phyloP scores from a whole-genome alignment of 37 sponge, comb jelly and placozoan species.

The Halisarca cf. caerulea region DNA sequence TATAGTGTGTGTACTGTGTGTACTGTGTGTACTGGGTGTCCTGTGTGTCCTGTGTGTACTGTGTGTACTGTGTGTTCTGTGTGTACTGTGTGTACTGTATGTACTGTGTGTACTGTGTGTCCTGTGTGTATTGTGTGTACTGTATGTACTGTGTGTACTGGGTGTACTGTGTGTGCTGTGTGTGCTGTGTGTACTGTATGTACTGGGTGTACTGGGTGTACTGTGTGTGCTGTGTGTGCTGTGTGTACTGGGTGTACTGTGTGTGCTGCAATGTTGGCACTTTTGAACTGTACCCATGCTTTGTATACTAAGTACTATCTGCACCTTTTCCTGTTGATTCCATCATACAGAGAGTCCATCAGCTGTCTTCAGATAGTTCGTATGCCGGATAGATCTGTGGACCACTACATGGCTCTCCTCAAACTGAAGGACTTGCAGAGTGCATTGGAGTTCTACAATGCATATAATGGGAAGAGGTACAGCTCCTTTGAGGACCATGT shows the following conservation, averaged over 20 bases:
- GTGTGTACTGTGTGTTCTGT: neutral
- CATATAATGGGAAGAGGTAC: slow-evolving; percentile 64
- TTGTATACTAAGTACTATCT: no score
- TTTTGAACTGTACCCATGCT: no score
- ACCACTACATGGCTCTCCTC: slow-evolving; percentile 89
- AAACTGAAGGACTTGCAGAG: slow-evolving; percentile 54
- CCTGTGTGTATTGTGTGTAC: neutral
- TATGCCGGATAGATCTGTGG: slow-evolving; percentile 73
- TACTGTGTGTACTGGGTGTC: neutral
- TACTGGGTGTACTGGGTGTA: no score
- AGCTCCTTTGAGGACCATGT: slow-evolving; percentile 71
- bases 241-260: no score
- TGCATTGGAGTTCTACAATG: slow-evolving; percentile 58
- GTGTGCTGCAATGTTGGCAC: no score
- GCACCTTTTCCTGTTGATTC: no score
- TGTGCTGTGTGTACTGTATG: no score
- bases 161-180: neutral
- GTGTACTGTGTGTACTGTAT: neutral
- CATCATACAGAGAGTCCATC: slow-evolving; percentile 46
- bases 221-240: no score
- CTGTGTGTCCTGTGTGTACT: neutral
- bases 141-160: slow-evolving; percentile 12
- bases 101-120: neutral
- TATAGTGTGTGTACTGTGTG: neutral
- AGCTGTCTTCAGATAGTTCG: slow-evolving; percentile 74